Percentiles rank a stretch among this genome's conserved stretches.
phyloP scores from a whole-genome alignment of 1,140 invertebrate species.

The Camponotus pennsylvanicus region DNA sequence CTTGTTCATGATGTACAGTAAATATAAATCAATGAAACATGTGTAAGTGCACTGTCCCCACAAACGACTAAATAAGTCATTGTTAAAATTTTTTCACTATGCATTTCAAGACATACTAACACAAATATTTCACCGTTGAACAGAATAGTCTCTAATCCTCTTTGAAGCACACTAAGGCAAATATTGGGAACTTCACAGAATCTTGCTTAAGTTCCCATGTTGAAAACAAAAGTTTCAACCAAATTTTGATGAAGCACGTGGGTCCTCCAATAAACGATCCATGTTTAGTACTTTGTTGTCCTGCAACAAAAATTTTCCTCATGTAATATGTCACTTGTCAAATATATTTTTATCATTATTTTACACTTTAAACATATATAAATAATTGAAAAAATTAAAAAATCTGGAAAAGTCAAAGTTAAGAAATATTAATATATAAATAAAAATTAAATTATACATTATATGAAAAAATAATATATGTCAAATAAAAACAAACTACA shows the following conservation, averaged over 20 bases:
- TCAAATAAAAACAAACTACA: constrained; percentile 12
- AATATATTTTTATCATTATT: not conserved
- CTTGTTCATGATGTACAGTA: constrained; percentile 67
- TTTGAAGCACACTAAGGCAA: constrained; percentile 72
- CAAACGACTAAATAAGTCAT: constrained; percentile 73
- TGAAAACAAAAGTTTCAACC: constrained; percentile 80
- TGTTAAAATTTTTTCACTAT: constrained; percentile 68
- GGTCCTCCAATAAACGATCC: constrained; percentile 84
- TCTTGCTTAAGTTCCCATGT: constrained; percentile 85
- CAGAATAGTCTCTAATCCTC: constrained; percentile 64
- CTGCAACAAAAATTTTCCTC: constrained; percentile 70
- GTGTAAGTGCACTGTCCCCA: constrained; percentile 70
- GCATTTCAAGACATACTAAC: constrained; percentile 65
- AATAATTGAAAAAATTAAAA: not conserved
- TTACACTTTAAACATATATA: not conserved
- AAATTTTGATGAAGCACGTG: constrained; percentile 85
- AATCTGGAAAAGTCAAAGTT: constrained; percentile 16
- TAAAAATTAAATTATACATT: constrained; percentile 7
- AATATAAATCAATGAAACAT: constrained; percentile 72
- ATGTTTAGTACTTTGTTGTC: constrained; percentile 76
- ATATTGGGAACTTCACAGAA: constrained; percentile 79
- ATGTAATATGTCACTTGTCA: not conserved
- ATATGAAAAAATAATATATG: not conserved
- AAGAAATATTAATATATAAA: not conserved
- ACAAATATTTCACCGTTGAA: constrained; percentile 61